Evolutionary conservation across 2,113 vertebrate species (phyloP), one percentile per base, ranked within the genome.

Genomic region (Centropus bengalensis): DNA sequence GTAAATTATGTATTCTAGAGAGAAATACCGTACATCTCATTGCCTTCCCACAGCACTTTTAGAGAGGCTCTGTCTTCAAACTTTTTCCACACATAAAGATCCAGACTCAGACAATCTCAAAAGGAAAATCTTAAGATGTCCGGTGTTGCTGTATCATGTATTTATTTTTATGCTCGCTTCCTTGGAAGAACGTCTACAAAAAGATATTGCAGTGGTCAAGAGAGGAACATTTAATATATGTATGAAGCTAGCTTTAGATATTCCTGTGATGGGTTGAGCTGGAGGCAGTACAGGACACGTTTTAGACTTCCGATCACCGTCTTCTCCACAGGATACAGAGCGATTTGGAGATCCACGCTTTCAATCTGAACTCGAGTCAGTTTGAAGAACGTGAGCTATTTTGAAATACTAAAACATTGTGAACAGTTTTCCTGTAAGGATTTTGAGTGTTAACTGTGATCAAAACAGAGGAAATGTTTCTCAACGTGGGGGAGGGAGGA

Each of bases 401-500:
- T 45, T 67, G 12, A 40, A 75, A 49, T 54, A 54, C 16, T 1
- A n/a, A 17, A 44, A 70, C 9, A 14, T 27, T 40, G 27, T 59
- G 55, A 71, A 38, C 3, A 0, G 4, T 87, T 64, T 49, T 14
- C 32, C 16, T 30, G 38, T 71, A 30, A 59, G 8, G 4, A 18
- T 86, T 96, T 82, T 32, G 26, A 77, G 23, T 74, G 30, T 77
- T 82, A 24, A 4, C 23, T 62, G 20, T 87, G 30, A 78, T 82
- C 47, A 42, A 12, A 86, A 76, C 5, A 14, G 18, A 5, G 28
- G 63, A 33, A 18, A 76, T 52, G 9, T 26, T 79, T 91, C 42
- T 58, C 66, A 56, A 36, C 55, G 12, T 0, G 0, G 5, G 4
- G 22, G 20, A 15, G 8, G 10, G 23, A 21, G 30, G 6, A 68